A percentile compares a stretch with the other conserved stretches of the same genome.
phyloP scores from a whole-genome alignment of 2,797 vertebrate species.

The Fratercula arctica region DNA sequence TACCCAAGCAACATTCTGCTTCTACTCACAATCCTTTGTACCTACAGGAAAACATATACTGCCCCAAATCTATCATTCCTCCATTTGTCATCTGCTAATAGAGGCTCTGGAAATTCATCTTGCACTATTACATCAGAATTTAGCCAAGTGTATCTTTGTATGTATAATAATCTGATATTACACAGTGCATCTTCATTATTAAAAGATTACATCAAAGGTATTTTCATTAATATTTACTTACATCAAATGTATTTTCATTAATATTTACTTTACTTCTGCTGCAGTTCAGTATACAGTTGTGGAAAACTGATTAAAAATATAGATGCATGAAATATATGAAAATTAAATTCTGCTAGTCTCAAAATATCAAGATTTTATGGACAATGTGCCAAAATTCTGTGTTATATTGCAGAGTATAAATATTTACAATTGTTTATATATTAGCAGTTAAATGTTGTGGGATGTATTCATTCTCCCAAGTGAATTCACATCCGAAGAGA shows the following conservation, averaged over 20 bases:
- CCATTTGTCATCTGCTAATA: background rate
- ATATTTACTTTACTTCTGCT: background rate
- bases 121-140: background rate
- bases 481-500: background rate
- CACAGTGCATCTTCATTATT: background rate
- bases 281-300: background rate
- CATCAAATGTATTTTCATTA: background rate
- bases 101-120: background rate
- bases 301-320: background rate
- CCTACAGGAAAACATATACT: background rate
- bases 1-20: background rate
- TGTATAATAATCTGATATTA: background rate
- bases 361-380: conserved; percentile 3
- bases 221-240: background rate
- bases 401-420: background rate
- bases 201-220: background rate
- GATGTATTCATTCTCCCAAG: background rate
- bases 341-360: background rate
- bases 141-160: background rate
- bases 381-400: background rate
- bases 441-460: background rate
- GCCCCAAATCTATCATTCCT: background rate
- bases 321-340: background rate
- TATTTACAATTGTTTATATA: background rate
- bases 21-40: background rate